phyloP scores from a whole-genome alignment of 2,888 invertebrate genomes.

The Resseliella maxima region DNA sequence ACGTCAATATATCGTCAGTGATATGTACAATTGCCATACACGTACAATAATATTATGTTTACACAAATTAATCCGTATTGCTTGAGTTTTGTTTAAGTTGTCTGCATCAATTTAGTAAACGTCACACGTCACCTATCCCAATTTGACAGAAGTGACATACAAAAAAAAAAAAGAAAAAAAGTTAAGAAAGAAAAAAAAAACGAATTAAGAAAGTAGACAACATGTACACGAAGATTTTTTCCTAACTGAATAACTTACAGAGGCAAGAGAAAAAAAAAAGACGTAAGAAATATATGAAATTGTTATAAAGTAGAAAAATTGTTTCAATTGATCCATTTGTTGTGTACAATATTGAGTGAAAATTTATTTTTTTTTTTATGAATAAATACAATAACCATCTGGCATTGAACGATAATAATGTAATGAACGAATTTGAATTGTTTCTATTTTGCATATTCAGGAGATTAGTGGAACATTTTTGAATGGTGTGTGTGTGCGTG shows the following conservation, averaged over 20 bases:
- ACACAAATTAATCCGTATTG: background rate
- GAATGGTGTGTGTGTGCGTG: slow-evolving; percentile 7
- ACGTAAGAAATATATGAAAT: background rate
- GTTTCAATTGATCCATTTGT: background rate
- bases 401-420: background rate
- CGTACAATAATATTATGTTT: too few species aligned
- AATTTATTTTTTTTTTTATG: background rate
- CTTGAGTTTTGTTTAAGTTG: background rate
- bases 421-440: background rate
- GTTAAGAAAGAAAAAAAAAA: background rate
- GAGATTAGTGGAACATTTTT: background rate
- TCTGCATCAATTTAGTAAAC: slow-evolving; percentile 1
- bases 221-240: background rate
- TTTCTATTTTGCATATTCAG: background rate
- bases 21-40: too few species aligned
- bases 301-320: background rate
- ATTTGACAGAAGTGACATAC: slow-evolving; percentile 53
- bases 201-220: slow-evolving; percentile 42
- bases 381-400: background rate
- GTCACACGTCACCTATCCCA: slow-evolving; percentile 53
- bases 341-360: background rate
- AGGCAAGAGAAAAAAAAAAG: background rate
- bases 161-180: background rate
- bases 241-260: background rate
- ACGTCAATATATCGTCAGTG: background rate